These are phyloP conservation scores for Brassicogethes aeneus DNA, from an alignment of 2,888 invertebrate genomes.

Conservation along the genomic window DNA sequence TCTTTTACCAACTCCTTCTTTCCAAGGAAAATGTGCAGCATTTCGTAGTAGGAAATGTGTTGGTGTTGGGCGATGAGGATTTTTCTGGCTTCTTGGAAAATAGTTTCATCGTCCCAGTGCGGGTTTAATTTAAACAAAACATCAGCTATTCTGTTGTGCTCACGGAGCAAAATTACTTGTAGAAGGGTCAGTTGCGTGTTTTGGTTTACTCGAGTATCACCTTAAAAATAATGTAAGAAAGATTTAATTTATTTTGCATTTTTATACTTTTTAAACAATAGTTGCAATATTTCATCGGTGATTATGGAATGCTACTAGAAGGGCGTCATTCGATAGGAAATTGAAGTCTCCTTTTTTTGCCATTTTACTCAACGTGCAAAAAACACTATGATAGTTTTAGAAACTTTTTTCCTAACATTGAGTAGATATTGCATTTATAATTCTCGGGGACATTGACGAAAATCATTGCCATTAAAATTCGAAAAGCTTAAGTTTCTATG, in stretches of 20 bases:
- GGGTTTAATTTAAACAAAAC: constrained; percentile 38
- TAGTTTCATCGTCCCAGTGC: constrained; percentile 40
- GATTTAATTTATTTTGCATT: neutral
- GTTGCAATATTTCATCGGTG: constrained; percentile 9
- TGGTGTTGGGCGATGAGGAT: constrained; percentile 45
- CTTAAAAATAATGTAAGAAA: constrained; percentile 20
- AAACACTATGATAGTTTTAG: no score
- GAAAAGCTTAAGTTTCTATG: no score
- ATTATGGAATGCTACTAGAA: constrained; percentile 13
- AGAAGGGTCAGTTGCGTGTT: constrained; percentile 38
- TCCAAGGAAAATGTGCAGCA: constrained; percentile 42
- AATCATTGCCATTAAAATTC: no score
- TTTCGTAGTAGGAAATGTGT: constrained; percentile 66
- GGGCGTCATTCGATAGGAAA: no score
- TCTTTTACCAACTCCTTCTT: constrained; percentile 5
- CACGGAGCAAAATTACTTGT: constrained; percentile 39
- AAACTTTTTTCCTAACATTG: no score
- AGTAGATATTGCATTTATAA: no score
- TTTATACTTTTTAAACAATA: no score
- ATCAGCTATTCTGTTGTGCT: constrained; percentile 40
- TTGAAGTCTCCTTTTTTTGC: no score
- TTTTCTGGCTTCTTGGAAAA: constrained; percentile 40
- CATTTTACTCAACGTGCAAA: no score
- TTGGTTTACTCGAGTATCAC: constrained; percentile 37
- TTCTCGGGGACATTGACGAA: no score